Evolutionary conservation across 2,888 invertebrate genomes (phyloP).

Genomic region (Gisinianus flammeolus): DNA sequence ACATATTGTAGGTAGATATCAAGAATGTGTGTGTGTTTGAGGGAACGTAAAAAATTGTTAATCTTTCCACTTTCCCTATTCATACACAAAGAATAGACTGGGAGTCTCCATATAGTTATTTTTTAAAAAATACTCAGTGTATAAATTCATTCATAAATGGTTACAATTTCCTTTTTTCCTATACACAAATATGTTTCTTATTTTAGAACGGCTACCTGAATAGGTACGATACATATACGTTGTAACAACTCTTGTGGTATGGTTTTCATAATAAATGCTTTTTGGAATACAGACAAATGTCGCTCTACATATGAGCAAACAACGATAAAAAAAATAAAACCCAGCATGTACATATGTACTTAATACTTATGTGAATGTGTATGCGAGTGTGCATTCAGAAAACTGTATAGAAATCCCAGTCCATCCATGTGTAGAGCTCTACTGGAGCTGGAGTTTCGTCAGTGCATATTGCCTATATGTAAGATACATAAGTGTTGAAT

Average conservation of each 20-base stretch:
- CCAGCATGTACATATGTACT: no score
- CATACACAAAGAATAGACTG: not conserved
- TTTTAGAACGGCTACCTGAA: not conserved
- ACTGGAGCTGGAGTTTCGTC: no score
- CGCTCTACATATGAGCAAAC: no score
- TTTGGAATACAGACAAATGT: no score
- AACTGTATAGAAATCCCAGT: no score
- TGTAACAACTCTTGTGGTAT: not conserved
- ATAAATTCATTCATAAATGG: not conserved
- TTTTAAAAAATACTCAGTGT: not conserved
- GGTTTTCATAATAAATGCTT: not conserved
- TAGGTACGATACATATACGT: not conserved
- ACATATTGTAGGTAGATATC: not conserved
- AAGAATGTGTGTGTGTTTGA: not conserved
- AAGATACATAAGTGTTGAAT: no score
- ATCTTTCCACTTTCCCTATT: not conserved
- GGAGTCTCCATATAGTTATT: not conserved
- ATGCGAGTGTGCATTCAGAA: no score
- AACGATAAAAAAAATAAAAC: no score
- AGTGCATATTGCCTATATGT: no score
- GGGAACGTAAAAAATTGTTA: not conserved
- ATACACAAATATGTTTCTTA: no score
- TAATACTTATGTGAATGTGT: no score
- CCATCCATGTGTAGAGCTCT: no score
- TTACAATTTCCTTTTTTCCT: slow-evolving; percentile 9